These are phyloP conservation scores for Papilio dardanus DNA, from an alignment of 1,140 invertebrate species.

Conservation along the genomic window DNA sequence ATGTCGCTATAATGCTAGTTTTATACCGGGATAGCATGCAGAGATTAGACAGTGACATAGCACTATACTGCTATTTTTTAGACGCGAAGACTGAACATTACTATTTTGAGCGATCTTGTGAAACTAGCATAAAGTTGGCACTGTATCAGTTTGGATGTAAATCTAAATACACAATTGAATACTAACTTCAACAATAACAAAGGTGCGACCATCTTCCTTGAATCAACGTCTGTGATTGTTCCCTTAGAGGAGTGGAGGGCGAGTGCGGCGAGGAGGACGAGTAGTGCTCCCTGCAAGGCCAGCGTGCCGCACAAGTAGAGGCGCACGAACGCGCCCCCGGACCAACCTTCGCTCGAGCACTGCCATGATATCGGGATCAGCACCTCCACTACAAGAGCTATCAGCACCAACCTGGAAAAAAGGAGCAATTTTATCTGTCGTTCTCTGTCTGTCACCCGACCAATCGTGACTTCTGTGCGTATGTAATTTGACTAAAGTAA, in stretches of 20 bases:
- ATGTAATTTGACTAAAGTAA: neutral
- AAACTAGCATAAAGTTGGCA: too few relatives aligned
- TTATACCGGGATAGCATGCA: too few relatives aligned
- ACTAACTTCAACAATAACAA: slow-evolving; percentile 87
- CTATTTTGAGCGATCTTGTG: too few relatives aligned
- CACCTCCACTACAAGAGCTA: slow-evolving; percentile 84
- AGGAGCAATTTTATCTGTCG: neutral
- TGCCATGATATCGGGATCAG: slow-evolving; percentile 83
- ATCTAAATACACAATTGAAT: slow-evolving; percentile 37
- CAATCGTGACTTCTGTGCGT: neutral
- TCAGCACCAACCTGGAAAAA: slow-evolving; percentile 85
- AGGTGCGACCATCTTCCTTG: slow-evolving; percentile 85
- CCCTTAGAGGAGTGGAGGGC: slow-evolving; percentile 87
- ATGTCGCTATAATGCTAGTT: too few relatives aligned
- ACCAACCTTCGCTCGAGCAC: slow-evolving; percentile 85
- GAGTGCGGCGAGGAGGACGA: slow-evolving; percentile 85
- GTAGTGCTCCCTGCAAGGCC: slow-evolving; percentile 83
- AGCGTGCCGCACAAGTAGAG: slow-evolving; percentile 86
- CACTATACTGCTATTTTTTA: too few relatives aligned
- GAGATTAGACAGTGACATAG: too few relatives aligned
- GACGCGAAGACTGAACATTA: too few relatives aligned
- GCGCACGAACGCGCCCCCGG: slow-evolving; percentile 86
- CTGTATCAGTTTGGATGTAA: too few relatives aligned
- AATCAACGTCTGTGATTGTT: slow-evolving; percentile 87
- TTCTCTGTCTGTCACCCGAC: too few relatives aligned